Base-by-base conservation (phyloP, 2,888 invertebrate genomes). In the Xestia xanthographa region DNA sequence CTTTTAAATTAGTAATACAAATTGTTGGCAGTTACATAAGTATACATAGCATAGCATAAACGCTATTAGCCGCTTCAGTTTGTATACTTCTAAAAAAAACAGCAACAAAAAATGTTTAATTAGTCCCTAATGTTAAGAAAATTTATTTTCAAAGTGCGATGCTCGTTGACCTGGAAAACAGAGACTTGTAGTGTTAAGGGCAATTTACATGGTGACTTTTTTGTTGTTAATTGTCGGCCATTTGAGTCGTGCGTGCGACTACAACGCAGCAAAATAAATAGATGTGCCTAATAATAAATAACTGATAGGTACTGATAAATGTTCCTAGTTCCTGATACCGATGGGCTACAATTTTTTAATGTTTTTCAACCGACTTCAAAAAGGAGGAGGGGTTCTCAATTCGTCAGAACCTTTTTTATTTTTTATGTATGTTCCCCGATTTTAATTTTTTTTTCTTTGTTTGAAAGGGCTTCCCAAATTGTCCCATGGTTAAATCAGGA, bases 151-250 rank as follows among this genome's bases (percentile, higher is more conserved):
- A 78, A 80, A 87, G 79, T 83, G 73, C 68, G 76, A 50, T 74
- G 83, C 83, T 82, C 63, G 76, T 71, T 86, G 87, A 87, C 85
- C 87, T 83, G 85, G 63, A 82, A 85, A 82, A 77, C 78, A 69
- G 74, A 71, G 72, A 62, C 78, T 74, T 74, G 69, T 77, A 53
- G 73, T 72, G 34, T 72, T 43, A 82, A 9, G 74, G 72, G n/a
- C 29, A 41, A 20, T 60, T 0, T 56, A 60, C 53, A 77, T 8
- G 0, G 22, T 17, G 72, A 69, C 29, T 48, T 68, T 53, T 62
- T 38, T 34, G 4, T 8, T 53, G 2, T 50, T 38, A 1, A 38
- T 9, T 11, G n/a, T 60, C 14, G 6, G 5, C 2, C 45, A 41
- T 45, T 45, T 29, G 4, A 11, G 50, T n/a, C n/a, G 22, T 50